Evolutionary conservation across 1,140 invertebrate genomes (phyloP), one percentile per base, ranked within the genome.

Genomic region (Paraescarpia echinospica): DNA sequence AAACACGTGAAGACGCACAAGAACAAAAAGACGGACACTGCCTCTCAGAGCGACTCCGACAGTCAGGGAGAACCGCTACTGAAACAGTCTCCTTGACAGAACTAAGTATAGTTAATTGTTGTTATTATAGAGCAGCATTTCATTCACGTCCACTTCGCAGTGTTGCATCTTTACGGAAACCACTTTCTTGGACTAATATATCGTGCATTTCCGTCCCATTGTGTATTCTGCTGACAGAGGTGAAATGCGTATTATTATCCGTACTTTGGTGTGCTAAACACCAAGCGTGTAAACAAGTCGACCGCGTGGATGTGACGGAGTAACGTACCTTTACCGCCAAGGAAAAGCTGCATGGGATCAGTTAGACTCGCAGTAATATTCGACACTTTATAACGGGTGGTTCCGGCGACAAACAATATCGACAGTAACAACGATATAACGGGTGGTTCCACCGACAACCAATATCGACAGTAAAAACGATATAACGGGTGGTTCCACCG

Each of bases 1-100:
- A 96, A 96, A 93, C 96, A 96, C 93, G 93, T 94, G 35, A 96
- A 96, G 93, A 96, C 95, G 1, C 96, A 96, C 93, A 94, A 93
- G 59, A 94, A 94, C 89, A 93, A 93, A 51, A 91, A 92, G 35
- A 77, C 88, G 34, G 59, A 59, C n/a, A n/a, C 33, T 2, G 34
- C n/a, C 48, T 33, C 34, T 6, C 48, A 35, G 35, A 90, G 90
- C 27, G 90, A 90, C 33, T 90, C 90, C 33, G 90, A 90, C 90
- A 90, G 34, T 90, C 59, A 77, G 59, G 59, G 59, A 27, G 59
- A 77, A 27, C 14, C 59, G 59, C 14, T 77, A 12, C 8, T 77
- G 59, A 77, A 77, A 77, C 59, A 18, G 59, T 77, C 59, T 2
- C 59, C 59, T 77, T 77, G 59, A 77, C 8, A 77, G 18, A 77